Base-by-base conservation (phyloP, 2,888 invertebrate species). In the Mesodorylaimus sp. region DNA sequence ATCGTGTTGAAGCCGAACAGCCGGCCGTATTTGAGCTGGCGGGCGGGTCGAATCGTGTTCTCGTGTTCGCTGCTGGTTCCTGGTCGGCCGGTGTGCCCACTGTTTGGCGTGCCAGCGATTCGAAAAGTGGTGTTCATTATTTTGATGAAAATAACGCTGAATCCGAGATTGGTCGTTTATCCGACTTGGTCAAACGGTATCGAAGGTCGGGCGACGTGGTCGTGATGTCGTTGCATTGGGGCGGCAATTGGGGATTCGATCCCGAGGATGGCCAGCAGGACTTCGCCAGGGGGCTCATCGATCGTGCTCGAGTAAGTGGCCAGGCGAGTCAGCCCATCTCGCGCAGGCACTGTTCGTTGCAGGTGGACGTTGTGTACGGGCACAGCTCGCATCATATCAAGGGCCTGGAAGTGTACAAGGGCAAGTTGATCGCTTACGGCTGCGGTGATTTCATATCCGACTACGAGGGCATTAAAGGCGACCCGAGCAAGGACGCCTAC, bases 401-500 rank as follows among this genome's bases (percentile, higher is more conserved):
- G 43, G 56, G 56, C 7, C 39, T 57, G n/a, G 57, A 57, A 42
- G 52, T 57, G 3, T 55, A 57, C 48, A 50, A 57, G 23, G 51
- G 52, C n/a, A 55, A 55, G 49, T 51, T 57, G 23, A 54, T 57
- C 27, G 51, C 53, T 32, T 57, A 57, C 42, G 57, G 57, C 23
- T 57, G 57, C 46, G 57, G 57, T 16, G 57, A 57, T 49, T 57
- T 55, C 24, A 21, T 57, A 10, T 55, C 52, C 29, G 57, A 57
- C 43, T 57, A 57, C 37, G 57, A 57, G 48, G 57, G 57, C 10
- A 57, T 57, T 23, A 29, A 41, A 38, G 53, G 54, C 13, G 3
- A 10, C 2, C 47, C 27, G 2, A 3, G 3, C 10, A 16, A 21
- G 19, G 3, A 3, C n/a, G 19, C 13, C 7, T 26, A n/a, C 25